These are phyloP conservation scores for Apostichopus parvimensis DNA, from an alignment of 35 echinoderm and acorn worm species.

Conservation along the genomic window DNA sequence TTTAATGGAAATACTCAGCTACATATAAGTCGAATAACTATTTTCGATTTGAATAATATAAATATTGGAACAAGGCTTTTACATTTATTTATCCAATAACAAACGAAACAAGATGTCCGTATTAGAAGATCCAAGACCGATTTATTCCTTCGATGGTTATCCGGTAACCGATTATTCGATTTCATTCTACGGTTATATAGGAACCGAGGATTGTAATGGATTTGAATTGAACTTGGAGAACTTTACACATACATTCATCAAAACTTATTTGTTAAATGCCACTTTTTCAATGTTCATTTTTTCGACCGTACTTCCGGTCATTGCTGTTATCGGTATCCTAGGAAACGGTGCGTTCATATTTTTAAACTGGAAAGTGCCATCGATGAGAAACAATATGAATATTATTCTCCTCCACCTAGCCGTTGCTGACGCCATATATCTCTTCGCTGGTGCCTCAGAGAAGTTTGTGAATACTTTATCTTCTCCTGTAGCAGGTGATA, in stretches of 20 bases:
- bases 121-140: no score
- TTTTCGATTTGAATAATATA: no score
- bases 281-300: neutral
- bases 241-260: neutral
- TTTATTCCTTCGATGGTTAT: neutral
- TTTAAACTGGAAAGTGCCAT: conserved; percentile 51
- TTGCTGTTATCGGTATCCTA: conserved; percentile 61
- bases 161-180: neutral
- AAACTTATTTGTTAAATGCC: neutral
- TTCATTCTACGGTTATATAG: neutral
- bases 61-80: no score
- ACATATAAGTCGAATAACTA: no score
- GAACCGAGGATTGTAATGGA: conserved; percentile 5
- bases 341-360: conserved; percentile 57
- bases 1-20: no score
- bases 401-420: conserved; percentile 58
- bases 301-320: conserved; percentile 38
- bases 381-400: conserved; percentile 71
- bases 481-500: conserved; percentile 49
- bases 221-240: conserved; percentile 1
- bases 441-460: conserved; percentile 60
- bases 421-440: conserved; percentile 56
- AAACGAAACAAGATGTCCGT: no score
- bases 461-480: conserved; percentile 55
- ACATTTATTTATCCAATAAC: no score